A percentile compares a stretch with the other conserved stretches of the same genome.
phyloP scores from a whole-genome alignment of 1,140 invertebrate genomes.

The Achroia grisella region DNA sequence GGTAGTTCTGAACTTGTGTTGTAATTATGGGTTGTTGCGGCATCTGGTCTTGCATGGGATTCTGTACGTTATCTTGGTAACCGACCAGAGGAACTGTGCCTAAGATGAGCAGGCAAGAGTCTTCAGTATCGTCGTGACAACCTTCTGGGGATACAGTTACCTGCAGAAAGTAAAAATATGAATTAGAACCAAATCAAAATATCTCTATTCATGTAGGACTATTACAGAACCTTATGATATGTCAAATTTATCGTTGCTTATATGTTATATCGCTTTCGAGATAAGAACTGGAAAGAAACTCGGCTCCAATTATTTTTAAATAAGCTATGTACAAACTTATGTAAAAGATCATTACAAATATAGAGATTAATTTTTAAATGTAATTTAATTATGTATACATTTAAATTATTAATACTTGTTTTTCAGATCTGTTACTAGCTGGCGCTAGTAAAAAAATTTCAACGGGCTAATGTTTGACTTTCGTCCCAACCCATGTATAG shows the following conservation, averaged over 20 bases:
- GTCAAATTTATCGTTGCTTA: no score
- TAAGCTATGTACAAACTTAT: not conserved
- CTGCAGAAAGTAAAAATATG: conserved; percentile 21
- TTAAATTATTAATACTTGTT: no score
- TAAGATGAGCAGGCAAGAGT: conserved; percentile 74
- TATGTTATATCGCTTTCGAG: no score
- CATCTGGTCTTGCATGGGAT: conserved; percentile 33
- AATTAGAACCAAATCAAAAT: not conserved
- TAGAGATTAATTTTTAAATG: no score
- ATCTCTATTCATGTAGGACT: no score
- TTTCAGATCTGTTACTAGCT: no score
- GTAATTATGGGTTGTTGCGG: conserved; percentile 16
- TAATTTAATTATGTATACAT: no score
- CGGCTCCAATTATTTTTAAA: not conserved
- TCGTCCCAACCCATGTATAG: no score
- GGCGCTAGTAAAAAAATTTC: no score
- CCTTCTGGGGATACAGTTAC: conserved; percentile 66
- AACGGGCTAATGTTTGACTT: no score
- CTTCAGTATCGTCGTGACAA: conserved; percentile 75
- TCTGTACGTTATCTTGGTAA: conserved; percentile 59
- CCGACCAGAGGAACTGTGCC: conserved; percentile 77
- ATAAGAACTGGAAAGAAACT: no score
- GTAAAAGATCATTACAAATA: not conserved
- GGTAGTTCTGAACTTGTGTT: not conserved
- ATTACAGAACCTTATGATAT: no score